Conservation (phyloP, 2,113 vertebrate species). For the Stercorarius parasiticus region DNA sequence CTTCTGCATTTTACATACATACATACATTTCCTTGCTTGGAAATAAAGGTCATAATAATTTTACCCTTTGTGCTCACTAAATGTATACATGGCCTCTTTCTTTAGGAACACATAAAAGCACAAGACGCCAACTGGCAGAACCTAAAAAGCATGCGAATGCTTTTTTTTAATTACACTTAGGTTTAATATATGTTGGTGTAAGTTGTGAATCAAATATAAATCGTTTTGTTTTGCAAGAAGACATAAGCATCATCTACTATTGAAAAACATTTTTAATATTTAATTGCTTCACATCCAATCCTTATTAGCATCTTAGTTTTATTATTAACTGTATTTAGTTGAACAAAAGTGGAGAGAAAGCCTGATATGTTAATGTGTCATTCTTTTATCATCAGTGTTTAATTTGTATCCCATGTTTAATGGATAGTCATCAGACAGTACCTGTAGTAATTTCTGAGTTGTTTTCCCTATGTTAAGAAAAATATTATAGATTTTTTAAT, state of each 20-base stretch:
- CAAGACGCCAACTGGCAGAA: not conserved
- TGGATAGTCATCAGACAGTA: not conserved
- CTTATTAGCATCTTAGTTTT: not conserved
- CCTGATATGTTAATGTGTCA: not conserved
- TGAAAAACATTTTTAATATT: not conserved
- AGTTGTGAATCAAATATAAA: not conserved
- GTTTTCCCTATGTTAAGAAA: not conserved
- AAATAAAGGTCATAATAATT: not conserved
- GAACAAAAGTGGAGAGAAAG: not conserved
- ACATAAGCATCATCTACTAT: not conserved
- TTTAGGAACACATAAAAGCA: not conserved
- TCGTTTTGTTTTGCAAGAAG: not conserved
- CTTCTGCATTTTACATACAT: not conserved
- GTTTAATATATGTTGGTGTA: not conserved
- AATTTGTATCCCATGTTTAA: not conserved
- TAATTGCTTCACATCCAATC: not conserved
- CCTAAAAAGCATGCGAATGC: not conserved
- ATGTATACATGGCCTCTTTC: not conserved
- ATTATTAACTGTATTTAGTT: not conserved
- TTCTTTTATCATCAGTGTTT: not conserved
- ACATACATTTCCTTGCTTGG: not conserved
- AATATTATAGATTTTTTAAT: not conserved
- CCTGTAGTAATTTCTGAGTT: not conserved
- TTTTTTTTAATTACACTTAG: not conserved
- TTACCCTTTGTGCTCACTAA: not conserved